Evolutionary conservation across 1,140 invertebrate genomes (phyloP).

Genomic region (Rhopalosiphum padi): DNA sequence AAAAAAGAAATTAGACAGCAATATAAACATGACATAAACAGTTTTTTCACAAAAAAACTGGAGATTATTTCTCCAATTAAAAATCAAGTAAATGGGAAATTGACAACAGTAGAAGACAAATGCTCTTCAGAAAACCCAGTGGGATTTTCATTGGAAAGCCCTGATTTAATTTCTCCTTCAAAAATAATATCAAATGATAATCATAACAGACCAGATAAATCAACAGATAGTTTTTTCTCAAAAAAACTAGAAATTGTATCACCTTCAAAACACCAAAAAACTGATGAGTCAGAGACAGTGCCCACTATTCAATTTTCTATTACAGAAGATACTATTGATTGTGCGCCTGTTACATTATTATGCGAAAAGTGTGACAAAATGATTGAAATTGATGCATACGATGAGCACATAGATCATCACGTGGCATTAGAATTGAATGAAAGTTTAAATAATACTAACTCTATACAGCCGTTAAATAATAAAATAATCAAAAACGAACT

Average conservation of each 20-base stretch:
- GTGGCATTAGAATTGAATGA: slow-evolving; percentile 59
- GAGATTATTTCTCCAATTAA: not conserved
- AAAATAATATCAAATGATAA: not conserved
- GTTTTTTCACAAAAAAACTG: not conserved
- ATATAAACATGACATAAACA: not conserved
- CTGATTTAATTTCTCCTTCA: not conserved
- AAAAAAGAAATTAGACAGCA: not conserved
- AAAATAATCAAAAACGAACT: not conserved
- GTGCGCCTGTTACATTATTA: slow-evolving; percentile 18
- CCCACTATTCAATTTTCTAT: not conserved
- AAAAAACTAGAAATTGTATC: slow-evolving; percentile 46
- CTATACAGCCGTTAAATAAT: not conserved
- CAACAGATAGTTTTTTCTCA: slow-evolving; percentile 1
- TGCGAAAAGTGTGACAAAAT: slow-evolving; percentile 59
- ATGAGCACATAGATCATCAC: slow-evolving; percentile 60
- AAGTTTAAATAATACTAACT: slow-evolving; percentile 55
- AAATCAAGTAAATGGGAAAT: not conserved
- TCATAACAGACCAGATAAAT: not conserved
- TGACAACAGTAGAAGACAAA: not conserved
- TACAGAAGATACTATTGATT: not conserved
- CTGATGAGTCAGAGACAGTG: no score
- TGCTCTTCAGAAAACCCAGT: not conserved
- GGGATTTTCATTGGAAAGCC: not conserved
- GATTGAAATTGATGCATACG: slow-evolving; percentile 58
- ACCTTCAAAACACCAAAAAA: not conserved